These are phyloP conservation scores for Lophius americanus DNA, from an alignment of 2,797 vertebrate species.

Conservation along the genomic window DNA sequence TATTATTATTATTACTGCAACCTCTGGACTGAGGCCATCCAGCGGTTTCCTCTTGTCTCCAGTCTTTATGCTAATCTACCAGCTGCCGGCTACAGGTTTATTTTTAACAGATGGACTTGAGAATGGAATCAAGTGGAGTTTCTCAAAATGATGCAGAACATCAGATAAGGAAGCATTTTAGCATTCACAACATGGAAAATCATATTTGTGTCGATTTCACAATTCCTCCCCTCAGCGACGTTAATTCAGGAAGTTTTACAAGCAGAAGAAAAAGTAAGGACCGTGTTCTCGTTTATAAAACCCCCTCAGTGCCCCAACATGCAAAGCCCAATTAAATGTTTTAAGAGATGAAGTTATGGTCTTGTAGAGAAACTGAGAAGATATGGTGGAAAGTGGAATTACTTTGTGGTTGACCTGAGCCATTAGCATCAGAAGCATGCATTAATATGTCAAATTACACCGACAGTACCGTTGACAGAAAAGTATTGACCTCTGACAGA, in stretches of 20 bases:
- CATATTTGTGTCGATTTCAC: neutral
- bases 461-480: constrained; percentile 52
- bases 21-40: neutral
- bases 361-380: constrained; percentile 53
- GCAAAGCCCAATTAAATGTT: constrained; percentile 56
- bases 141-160: neutral
- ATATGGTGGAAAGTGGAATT: constrained; percentile 46
- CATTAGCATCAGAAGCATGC: constrained; percentile 49
- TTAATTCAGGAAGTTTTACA: constrained; percentile 16
- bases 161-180: neutral
- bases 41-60: neutral
- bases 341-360: constrained; percentile 64
- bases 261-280: constrained; percentile 18
- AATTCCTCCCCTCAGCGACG: neutral
- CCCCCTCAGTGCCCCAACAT: constrained; percentile 38
- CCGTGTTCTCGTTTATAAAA: constrained; percentile 41
- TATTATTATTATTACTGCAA: no score
- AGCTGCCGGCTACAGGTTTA: neutral
- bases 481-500: constrained; percentile 54
- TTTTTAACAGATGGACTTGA: neutral
- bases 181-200: constrained; percentile 3
- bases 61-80: neutral
- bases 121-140: neutral
- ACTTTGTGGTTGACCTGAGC: constrained; percentile 57
- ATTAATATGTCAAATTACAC: constrained; percentile 71